Base-by-base conservation (phyloP, 2,113 vertebrate genomes). In the Petroica traversi region DNA sequence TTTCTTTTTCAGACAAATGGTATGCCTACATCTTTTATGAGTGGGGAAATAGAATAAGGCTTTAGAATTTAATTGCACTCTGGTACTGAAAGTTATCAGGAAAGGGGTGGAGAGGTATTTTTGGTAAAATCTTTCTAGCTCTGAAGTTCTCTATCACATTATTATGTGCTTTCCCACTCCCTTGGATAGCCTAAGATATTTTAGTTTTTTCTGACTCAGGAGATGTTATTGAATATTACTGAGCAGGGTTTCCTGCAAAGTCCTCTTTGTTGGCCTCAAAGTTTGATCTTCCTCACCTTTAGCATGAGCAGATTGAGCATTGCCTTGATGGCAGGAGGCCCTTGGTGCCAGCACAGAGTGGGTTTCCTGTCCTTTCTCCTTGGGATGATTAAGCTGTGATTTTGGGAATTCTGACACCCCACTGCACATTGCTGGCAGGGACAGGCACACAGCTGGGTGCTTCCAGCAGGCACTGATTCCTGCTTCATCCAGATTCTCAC, bases 301-400 rank as follows among this genome's bases (percentile, higher is more conserved):
- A 38, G 5, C 19, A 20, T 2, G 15, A 54, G 18, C 66, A 52
- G 58, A 46, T 4, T 17, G 25, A 28, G 5, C 16, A 8, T 20
- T 77, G 24, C 63, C 11, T 19, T 69, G 38, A 8, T 7, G 41
- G n/a, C 55, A 62, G 51, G 45, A 82, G 19, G 29, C 28, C 11
- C 45, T 48, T 61, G 29, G 46, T 72, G 48, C 29, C 1, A 4
- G n/a, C 5, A 0, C 11, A 9, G 38, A 1, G 2, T 2, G 14
- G 33, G 6, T 25, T 85, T 72, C 16, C 33, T 49, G 20, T 66
- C 64, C 38, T 57, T 52, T 29, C 76, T 22, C 11, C 19, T 0
- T 43, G 10, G 36, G 45, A 26, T 61, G 51, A 33, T 82, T 11
- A 29, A 58, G 3, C 29, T 55, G 51, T 49, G 43, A 29, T 81